Evolutionary conservation across 2,113 vertebrate genomes (phyloP).

Genomic region (Diadophis punctatus): DNA sequence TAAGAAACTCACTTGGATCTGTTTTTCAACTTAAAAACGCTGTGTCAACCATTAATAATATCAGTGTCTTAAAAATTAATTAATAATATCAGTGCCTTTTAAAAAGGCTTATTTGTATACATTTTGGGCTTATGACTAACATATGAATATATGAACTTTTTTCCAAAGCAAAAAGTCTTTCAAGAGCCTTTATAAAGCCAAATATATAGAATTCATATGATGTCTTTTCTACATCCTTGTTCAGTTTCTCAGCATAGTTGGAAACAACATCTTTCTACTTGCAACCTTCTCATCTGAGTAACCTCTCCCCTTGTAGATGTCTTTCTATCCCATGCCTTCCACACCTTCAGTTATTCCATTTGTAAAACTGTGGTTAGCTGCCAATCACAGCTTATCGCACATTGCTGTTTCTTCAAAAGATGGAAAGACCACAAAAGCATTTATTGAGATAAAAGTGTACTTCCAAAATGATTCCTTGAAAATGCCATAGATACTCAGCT

Average conservation of each 20-base stretch:
- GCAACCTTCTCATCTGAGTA: not conserved
- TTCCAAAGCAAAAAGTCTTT: not conserved
- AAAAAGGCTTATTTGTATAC: not conserved
- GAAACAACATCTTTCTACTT: not conserved
- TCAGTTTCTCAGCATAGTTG: slow-evolving; percentile 5
- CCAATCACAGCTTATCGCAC: not conserved
- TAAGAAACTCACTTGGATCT: not conserved
- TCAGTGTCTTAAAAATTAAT: too few relatives aligned
- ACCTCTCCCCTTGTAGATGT: not conserved
- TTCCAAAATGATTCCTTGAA: slow-evolving; percentile 24
- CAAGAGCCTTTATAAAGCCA: not conserved
- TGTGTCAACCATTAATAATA: not conserved
- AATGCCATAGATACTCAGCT: not conserved
- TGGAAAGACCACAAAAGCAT: not conserved
- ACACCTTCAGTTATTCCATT: not conserved
- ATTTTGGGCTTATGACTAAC: not conserved
- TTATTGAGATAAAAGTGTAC: slow-evolving; percentile 20
- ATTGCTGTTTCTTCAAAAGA: not conserved
- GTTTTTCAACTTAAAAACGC: not conserved
- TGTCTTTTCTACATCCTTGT: not conserved
- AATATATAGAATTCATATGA: not conserved
- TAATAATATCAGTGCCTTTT: not conserved
- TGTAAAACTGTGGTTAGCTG: slow-evolving; percentile 1
- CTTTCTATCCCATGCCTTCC: not conserved
- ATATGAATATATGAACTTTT: not conserved